phyloP scores from a whole-genome alignment of 2,888 invertebrate genomes.

The Lampropteryx suffumata region DNA sequence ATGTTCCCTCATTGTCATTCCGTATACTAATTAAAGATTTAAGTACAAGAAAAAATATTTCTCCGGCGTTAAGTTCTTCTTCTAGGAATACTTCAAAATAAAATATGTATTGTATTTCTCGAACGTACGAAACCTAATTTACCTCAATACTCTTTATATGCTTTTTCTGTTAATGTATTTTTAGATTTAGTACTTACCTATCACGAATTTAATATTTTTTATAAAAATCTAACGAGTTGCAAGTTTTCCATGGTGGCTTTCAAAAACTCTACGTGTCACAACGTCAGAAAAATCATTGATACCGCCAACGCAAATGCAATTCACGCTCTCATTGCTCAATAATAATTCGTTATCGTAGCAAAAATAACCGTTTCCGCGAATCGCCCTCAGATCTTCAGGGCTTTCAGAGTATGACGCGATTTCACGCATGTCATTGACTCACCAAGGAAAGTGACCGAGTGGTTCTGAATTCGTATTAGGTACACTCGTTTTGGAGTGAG shows the following conservation, averaged over 20 bases:
- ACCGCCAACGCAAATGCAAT: conserved; percentile 31
- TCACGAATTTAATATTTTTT: too few species aligned
- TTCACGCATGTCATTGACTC: conserved; percentile 73
- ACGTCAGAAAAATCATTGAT: conserved; percentile 40
- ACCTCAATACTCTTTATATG: too few species aligned
- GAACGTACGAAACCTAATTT: too few species aligned
- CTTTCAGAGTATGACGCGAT: conserved; percentile 36
- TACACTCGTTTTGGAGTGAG: conserved; percentile 66
- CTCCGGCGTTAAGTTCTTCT: too few species aligned
- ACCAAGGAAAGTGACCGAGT: conserved; percentile 74
- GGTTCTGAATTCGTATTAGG: conserved; percentile 58
- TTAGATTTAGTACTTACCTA: too few species aligned
- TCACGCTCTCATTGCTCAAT: conserved; percentile 28
- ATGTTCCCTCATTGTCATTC: neutral
- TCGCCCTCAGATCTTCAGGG: conserved; percentile 32
- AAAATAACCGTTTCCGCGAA: conserved; percentile 56
- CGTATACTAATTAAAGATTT: too few species aligned
- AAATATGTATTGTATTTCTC: too few species aligned
- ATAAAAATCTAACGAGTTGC: neutral
- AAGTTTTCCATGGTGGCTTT: neutral
- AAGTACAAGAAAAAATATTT: too few species aligned
- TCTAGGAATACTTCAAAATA: too few species aligned
- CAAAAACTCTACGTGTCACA: conserved; percentile 30
- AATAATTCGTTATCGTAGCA: conserved; percentile 28
- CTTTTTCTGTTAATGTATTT: too few species aligned